Percentiles rank a stretch among this genome's conserved stretches.
Conservation (phyloP, 2,797 vertebrate genomes). For the Sylvia borin region DNA sequence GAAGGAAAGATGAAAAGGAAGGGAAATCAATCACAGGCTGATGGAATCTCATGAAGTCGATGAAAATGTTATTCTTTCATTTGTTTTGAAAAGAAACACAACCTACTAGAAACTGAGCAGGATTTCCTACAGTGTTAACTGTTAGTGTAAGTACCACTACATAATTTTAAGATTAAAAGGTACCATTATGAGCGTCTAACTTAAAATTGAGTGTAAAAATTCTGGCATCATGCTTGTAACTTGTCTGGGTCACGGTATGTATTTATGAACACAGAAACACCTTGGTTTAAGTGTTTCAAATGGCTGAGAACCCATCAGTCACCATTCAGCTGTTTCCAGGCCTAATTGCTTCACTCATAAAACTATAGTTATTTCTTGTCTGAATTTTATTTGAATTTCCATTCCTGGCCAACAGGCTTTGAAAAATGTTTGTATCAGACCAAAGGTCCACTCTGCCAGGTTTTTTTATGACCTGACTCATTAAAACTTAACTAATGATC, state of each 20-base stretch:
- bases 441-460: neutral
- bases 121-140: neutral
- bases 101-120: neutral
- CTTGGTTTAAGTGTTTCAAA: neutral
- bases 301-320: neutral
- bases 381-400: constrained; percentile 4
- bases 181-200: neutral
- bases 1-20: constrained; percentile 2
- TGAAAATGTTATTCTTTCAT: constrained; percentile 34
- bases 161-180: neutral
- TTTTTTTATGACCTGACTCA: neutral
- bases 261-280: neutral
- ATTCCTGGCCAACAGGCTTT: neutral
- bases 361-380: neutral
- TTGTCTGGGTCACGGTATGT: neutral
- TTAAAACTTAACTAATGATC: neutral
- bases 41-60: neutral
- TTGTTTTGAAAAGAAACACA: constrained; percentile 48
- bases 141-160: neutral
- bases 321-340: constrained; percentile 7
- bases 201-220: neutral
- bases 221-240: neutral
- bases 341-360: constrained; percentile 11
- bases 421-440: neutral
- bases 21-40: neutral